Evolutionary conservation across 2,888 invertebrate genomes (phyloP).

Genomic region (Temnothorax unifasciatus): DNA sequence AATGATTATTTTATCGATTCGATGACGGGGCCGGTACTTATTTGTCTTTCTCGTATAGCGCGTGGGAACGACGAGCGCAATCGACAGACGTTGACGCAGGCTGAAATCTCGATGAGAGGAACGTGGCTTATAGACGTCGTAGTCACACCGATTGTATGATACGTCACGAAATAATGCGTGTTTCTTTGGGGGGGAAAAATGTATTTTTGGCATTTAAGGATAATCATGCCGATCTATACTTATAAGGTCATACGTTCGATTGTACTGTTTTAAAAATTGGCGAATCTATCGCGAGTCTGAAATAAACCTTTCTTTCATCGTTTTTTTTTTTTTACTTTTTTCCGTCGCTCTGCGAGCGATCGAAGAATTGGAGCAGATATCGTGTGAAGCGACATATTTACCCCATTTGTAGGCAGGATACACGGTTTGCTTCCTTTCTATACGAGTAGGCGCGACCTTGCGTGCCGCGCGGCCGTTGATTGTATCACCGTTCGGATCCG

Average conservation of each 20-base stretch:
- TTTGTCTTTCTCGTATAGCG: slow-evolving; percentile 53
- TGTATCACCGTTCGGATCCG: slow-evolving; percentile 48
- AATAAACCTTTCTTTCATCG: background rate
- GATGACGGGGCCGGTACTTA: slow-evolving; percentile 59
- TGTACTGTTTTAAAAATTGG: background rate
- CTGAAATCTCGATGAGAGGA: slow-evolving; percentile 18
- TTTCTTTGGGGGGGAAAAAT: background rate
- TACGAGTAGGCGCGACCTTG: slow-evolving; percentile 7
- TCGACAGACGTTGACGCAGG: slow-evolving; percentile 25
- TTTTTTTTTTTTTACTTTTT: slow-evolving; percentile 3
- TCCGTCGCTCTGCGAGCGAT: background rate
- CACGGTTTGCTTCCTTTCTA: slow-evolving; percentile 36
- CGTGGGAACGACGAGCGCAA: background rate
- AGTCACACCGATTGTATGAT: background rate
- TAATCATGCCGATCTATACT: background rate
- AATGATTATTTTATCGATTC: slow-evolving; percentile 72
- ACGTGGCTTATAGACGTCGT: background rate
- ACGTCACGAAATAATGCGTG: background rate
- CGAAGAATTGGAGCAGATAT: slow-evolving; percentile 18
- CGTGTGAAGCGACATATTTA: slow-evolving; percentile 42
- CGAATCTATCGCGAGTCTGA: background rate
- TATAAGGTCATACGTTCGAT: background rate
- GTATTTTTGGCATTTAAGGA: slow-evolving; percentile 3
- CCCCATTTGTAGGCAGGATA: slow-evolving; percentile 40
- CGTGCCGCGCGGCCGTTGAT: slow-evolving; percentile 55